Evolutionary conservation across 2,113 vertebrate species (phyloP).

Genomic region (Chascanopsetta lugubris): DNA sequence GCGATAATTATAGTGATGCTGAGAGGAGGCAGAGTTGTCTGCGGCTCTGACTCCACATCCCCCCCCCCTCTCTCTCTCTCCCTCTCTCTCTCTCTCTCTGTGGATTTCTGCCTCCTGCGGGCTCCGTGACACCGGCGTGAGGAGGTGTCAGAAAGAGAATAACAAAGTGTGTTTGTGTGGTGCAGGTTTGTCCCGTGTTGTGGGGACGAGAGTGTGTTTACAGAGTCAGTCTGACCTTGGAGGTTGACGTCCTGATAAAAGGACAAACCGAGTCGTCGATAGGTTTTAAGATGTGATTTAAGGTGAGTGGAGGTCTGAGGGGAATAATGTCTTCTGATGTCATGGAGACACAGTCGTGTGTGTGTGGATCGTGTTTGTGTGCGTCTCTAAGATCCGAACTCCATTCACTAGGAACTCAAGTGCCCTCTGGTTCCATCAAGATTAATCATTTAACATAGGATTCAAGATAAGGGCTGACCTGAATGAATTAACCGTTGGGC

Average conservation of each 20-base stretch:
- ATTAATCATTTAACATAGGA: too few relatives aligned
- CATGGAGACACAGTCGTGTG: too few relatives aligned
- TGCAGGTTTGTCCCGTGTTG: not conserved
- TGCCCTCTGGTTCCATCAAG: too few relatives aligned
- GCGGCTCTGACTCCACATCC: constrained; percentile 48
- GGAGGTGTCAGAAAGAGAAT: constrained; percentile 25
- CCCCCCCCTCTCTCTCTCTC: constrained; percentile 45
- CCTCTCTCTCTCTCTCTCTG: constrained; percentile 25
- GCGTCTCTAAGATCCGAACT: too few relatives aligned
- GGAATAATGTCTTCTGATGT: too few relatives aligned
- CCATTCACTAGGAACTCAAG: too few relatives aligned
- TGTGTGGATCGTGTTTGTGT: too few relatives aligned
- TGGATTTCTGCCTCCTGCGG: constrained; percentile 8
- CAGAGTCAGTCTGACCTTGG: not conserved
- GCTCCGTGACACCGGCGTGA: constrained; percentile 5
- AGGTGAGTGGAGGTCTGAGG: not conserved
- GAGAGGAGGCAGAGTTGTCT: constrained; percentile 57
- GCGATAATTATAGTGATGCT: constrained; percentile 68
- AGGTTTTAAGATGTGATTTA: not conserved
- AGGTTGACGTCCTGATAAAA: not conserved
- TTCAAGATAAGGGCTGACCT: too few relatives aligned
- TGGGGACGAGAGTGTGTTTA: not conserved
- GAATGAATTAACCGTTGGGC: too few relatives aligned
- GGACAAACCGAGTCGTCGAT: not conserved
- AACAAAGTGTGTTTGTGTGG: not conserved